Evolutionary conservation across 2,113 vertebrate genomes (phyloP), one percentile per base, ranked within the genome.

Genomic region (Lota lota): DNA sequence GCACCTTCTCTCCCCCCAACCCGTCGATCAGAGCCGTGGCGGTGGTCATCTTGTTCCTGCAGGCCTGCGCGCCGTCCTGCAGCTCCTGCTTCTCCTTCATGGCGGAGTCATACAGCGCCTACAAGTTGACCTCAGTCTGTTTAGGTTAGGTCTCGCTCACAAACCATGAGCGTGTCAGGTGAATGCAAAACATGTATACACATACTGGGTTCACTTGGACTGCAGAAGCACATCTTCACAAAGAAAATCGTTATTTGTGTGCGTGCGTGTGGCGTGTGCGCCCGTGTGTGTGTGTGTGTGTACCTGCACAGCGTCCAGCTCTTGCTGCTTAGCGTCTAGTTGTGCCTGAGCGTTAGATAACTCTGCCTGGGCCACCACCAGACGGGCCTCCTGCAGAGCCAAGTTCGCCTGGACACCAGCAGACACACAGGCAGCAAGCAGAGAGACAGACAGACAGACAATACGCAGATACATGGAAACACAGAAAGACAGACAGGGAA

Each of bases 1-100:
- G 22, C 15, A 93, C 94, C 91, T 95, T 95, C 87, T 95, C 94
- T 79, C 88, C 93, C 24, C 89, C 90, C 40, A 95, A 80, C 2
- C 93, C 94, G 50, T 93, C 86, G 59, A 94, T 95, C 64, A 95
- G 88, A 47, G 92, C 89, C 2, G 88, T 90, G 47, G 94, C 93
- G 1, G 93, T 95, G 81, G 65, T 77, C 93, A 94, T 95, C 79
- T 94, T 94, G 57, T 63, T 85, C 3, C 93, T 90, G 80, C 94
- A 95, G 0, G 76, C 77, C 62, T 92, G 87, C 3, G 94, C 93
- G 74, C 94, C 93, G 33, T 94, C 88, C 22, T 93, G 73, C 73
- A 94, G 86, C 53, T 80, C 70, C 80, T 93, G 93, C 69, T 93
- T 95, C 85, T 95, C 93, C 66, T 78, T 88, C 91, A 94, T 80